Evolutionary conservation across 2,113 vertebrate species (phyloP).

Genomic region (Chrysochloris asiatica): DNA sequence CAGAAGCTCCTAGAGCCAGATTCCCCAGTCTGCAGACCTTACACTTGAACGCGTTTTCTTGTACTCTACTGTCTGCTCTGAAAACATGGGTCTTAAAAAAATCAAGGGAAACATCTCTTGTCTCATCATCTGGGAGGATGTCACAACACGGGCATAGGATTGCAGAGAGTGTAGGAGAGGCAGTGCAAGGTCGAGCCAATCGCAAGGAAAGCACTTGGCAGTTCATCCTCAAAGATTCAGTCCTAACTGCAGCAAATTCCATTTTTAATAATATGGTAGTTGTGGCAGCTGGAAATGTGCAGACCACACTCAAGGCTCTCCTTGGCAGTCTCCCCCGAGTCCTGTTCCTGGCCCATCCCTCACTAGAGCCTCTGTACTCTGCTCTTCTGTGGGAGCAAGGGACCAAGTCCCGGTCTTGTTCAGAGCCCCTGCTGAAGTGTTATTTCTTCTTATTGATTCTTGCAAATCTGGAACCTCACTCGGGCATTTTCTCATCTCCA

Average conservation of each 20-base stretch:
- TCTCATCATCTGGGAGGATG: constrained; percentile 49
- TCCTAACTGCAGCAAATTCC: constrained; percentile 62
- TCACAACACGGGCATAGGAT: background rate
- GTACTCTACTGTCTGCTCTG: constrained; percentile 55
- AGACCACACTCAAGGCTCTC: constrained; percentile 29
- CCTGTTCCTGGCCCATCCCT: constrained; percentile 59
- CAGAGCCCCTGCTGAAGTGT: background rate
- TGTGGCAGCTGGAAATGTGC: constrained; percentile 61
- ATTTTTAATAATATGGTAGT: background rate
- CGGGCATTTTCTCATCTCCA: constrained; percentile 55
- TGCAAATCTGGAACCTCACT: constrained; percentile 1
- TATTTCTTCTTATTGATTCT: constrained; percentile 53
- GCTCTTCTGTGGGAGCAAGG: constrained; percentile 49
- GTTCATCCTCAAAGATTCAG: constrained; percentile 35
- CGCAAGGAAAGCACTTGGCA: constrained; percentile 5
- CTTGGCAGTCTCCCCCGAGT: background rate
- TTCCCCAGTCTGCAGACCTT: constrained; percentile 64
- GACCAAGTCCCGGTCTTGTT: constrained; percentile 58
- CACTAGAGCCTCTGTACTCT: background rate
- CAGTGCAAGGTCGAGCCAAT: background rate
- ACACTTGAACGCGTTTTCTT: constrained; percentile 66
- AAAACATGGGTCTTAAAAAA: constrained; percentile 59
- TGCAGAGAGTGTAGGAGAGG: background rate
- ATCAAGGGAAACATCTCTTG: constrained; percentile 3
- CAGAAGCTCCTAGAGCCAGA: constrained; percentile 69